Base-by-base conservation (phyloP, 1,140 invertebrate species). In the Dendrolimus punctatus region DNA sequence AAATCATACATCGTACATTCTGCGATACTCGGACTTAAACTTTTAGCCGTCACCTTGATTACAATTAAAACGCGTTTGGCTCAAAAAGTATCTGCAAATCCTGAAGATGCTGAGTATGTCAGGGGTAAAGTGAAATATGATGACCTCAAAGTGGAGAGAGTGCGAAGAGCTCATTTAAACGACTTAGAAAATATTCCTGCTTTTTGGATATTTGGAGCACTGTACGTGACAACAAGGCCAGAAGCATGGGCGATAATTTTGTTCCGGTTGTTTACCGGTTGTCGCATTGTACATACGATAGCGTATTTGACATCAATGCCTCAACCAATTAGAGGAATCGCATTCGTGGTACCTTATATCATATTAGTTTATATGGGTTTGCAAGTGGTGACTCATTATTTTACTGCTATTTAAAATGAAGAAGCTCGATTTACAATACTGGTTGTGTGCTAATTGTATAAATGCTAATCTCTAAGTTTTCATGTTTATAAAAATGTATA, bases 171-270 rank as follows among this genome's bases (percentile, higher is more conserved):
- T 40, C 92, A 93, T 72, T 71, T 90, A 51, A 93, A 93, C 65
- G 92, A 93, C 71, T 62, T 93, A 54, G 92, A 93, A 78, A 93
- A 93, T 69, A 92, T 93, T 48, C 79, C 90, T 0, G 76, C 90
- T 3, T 94, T 92, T 71, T 85, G 91, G 57, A 64, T 92, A 6
- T 69, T 90, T 39, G 89, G 86, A 4, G 85, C 90, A 6, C 61
- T 92, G 5, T 93, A 92, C 66, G 72, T 91, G 8, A 66, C 88
- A 0, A 92, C 90, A 0, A 80, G 85, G 36, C 93, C 92, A 3
- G 64, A 78, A 6, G 51, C 56, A 8, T 57, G 84, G 40, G 91
- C 91, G 4, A 72, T 80, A 4, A 67, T 78, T 10, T 68, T 92
- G 49, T 91, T 93, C 69, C 82, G 91, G 43, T 55, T 84, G 0